A percentile compares a stretch with the other conserved stretches of the same genome.
Conservation (phyloP, 2,113 vertebrate genomes). For the Mus pahari region DNA sequence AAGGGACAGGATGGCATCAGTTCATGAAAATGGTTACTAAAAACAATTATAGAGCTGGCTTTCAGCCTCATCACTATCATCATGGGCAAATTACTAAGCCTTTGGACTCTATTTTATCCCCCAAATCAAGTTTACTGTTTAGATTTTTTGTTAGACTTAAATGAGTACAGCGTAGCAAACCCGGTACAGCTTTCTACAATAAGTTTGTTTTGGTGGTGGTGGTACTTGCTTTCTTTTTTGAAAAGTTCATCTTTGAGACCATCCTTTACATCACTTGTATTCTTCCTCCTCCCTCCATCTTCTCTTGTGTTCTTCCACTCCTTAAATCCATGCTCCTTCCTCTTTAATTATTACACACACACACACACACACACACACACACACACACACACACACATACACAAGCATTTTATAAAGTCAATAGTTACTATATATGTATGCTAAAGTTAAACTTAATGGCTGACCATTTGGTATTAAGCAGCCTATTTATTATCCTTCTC, state of each 20-base stretch:
- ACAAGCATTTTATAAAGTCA: neutral
- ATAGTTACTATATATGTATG: neutral
- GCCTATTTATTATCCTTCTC: neutral
- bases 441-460: neutral
- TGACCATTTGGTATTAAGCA: no score
- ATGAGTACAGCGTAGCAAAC: neutral
- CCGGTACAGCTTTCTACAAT: neutral
- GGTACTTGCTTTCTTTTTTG: neutral
- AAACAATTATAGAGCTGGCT: neutral
- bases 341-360: neutral
- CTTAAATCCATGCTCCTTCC: neutral
- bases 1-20: neutral
- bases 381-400: neutral
- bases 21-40: neutral
- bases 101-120: neutral
- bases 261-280: neutral
- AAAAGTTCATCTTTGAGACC: no score
- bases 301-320: neutral
- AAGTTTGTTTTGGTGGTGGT: neutral
- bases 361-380: neutral
- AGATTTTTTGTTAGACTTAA: constrained; percentile 14
- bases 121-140: neutral
- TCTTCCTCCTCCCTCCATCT: neutral
- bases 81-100: neutral
- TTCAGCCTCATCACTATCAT: neutral